A percentile compares a stretch with the other conserved stretches of the same genome.
Evolutionary conservation across 2,888 invertebrate species (phyloP).

Genomic region (Myopa testacea): DNA sequence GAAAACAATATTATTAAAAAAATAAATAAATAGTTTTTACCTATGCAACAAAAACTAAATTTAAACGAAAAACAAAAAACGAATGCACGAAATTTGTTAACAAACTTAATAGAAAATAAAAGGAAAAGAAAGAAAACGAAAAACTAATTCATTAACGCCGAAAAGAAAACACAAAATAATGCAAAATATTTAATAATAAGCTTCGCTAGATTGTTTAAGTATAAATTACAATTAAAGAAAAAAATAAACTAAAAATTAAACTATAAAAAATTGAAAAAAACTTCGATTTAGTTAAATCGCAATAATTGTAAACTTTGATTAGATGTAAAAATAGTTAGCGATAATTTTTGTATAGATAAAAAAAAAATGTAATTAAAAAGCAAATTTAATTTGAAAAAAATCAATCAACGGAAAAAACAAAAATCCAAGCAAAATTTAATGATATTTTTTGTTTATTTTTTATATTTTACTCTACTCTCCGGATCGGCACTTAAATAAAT

Average conservation of each 20-base stretch:
- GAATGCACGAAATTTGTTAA: conserved; percentile 41
- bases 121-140: conserved; percentile 32
- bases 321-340: conserved; percentile 30
- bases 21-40: conserved; percentile 37
- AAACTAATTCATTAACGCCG: conserved; percentile 44
- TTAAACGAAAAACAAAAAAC: conserved; percentile 37
- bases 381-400: conserved; percentile 28
- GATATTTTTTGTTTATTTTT: conserved; percentile 1
- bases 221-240: not conserved
- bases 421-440: conserved; percentile 23
- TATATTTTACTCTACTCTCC: not conserved
- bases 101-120: conserved; percentile 48
- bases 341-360: conserved; percentile 37
- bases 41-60: conserved; percentile 23
- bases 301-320: conserved; percentile 32
- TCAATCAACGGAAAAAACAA: conserved; percentile 29
- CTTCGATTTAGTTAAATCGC: conserved; percentile 1
- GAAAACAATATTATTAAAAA: conserved; percentile 53
- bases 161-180: conserved; percentile 25
- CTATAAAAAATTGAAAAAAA: conserved; percentile 5
- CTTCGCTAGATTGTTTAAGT: conserved; percentile 27
- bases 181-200: conserved; percentile 21
- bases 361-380: conserved; percentile 33
- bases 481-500: not conserved
- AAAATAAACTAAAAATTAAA: not conserved